Evolutionary conservation across 2,888 invertebrate species (phyloP).

Genomic region (Sinotaia quadrata): DNA sequence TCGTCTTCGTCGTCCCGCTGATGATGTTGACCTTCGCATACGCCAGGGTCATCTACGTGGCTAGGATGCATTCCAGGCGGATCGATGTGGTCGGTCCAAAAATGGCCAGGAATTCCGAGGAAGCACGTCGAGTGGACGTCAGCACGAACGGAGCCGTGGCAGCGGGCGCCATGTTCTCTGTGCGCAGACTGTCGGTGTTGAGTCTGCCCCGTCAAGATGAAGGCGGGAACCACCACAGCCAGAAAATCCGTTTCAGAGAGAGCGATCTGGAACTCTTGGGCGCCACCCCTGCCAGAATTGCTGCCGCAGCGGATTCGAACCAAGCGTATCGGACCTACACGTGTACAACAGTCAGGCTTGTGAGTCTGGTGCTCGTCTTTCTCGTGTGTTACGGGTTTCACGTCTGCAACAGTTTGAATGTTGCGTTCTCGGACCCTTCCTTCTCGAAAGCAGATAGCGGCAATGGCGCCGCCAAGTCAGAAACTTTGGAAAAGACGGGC

Average conservation of each 20-base stretch:
- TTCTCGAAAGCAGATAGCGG: not conserved
- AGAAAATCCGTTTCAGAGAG: not conserved
- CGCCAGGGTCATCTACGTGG: conserved; percentile 28
- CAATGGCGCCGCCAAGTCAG: not conserved
- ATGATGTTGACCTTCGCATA: conserved; percentile 5
- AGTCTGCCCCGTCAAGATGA: conserved; percentile 34
- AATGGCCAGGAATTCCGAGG: not conserved
- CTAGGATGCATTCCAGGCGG: conserved; percentile 39
- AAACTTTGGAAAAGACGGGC: too few relatives aligned
- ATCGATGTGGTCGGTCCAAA: conserved; percentile 37
- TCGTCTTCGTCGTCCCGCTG: conserved; percentile 4
- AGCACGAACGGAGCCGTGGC: conserved; percentile 39
- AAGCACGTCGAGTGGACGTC: conserved; percentile 6
- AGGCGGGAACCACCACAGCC: not conserved
- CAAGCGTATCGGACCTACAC: not conserved
- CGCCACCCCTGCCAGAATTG: not conserved
- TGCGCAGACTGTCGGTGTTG: conserved; percentile 42
- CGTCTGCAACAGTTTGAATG: not conserved
- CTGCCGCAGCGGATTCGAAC: not conserved
- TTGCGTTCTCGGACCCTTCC: not conserved
- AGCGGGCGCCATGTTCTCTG: conserved; percentile 38
- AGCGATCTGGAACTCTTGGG: conserved; percentile 16
- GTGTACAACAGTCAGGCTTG: conserved; percentile 9
- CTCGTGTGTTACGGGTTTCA: conserved; percentile 4
- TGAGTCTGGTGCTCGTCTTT: conserved; percentile 4